Evolutionary conservation across 2,797 vertebrate genomes (phyloP), one percentile per base, ranked within the genome.

Genomic region (Mus minutoides): DNA sequence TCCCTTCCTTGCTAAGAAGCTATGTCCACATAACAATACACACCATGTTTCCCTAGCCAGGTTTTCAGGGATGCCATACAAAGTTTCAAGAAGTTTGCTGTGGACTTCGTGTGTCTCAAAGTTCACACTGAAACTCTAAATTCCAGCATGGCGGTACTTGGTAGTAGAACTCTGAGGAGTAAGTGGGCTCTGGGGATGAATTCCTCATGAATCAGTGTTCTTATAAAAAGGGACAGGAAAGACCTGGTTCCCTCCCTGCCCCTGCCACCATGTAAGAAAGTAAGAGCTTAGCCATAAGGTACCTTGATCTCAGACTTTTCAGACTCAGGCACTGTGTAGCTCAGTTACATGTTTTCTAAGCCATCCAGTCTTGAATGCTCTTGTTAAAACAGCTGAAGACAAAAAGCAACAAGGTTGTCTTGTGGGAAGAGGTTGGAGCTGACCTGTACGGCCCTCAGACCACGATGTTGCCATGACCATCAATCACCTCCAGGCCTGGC

Each of bases 401-500:
- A 92, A 73, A 85, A 22, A 85, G 54, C 88, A 64, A 8, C 60
- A 6, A 34, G 37, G 46, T 52, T 75, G 43, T n/a, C 8, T 77
- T 83, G 60, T 60, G 52, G 87, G 14, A 92, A 62, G 77, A 83
- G 21, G 79, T 56, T 17, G 75, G 71, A 82, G 24, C 56, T 88
- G 89, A 90, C 67, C 56, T 34, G 34, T 82, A 77, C 64, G 77
- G 56, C 62, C 69, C 24, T 73, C 64, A 17, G 92, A 69, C 37
- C 14, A 4, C 5, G 21, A 29, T 89, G 82, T 46, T 95, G 78
- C 92, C 92, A 92, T 43, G 95, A 91, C 88, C 92, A 91, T 90
- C 85, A 80, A 4, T 92, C 84, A 93, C 97, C 90, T 96, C 77
- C 82, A 84, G 94, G 73, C 88, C 88, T 97, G 96, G 96, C 94